Evolutionary conservation across 2,113 vertebrate species (phyloP).

Genomic region (Zingel zingel): DNA sequence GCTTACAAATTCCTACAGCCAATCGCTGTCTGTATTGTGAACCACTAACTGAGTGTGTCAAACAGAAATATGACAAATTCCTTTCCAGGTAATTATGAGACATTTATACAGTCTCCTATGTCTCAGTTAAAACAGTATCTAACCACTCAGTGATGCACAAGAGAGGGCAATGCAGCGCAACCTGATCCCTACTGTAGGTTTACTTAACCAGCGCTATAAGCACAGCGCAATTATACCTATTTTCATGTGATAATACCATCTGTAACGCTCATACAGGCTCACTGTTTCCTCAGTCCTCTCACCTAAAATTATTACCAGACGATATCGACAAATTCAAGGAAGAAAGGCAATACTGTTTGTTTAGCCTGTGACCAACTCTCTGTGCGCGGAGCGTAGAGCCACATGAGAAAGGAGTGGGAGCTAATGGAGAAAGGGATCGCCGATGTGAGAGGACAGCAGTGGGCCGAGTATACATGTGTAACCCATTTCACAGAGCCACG

Average conservation of each 20-base stretch:
- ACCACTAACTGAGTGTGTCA: conserved; percentile 15
- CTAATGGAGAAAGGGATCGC: conserved; percentile 48
- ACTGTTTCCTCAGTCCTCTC: conserved; percentile 57
- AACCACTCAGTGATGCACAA: conserved; percentile 49
- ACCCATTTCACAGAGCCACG: conserved; percentile 73
- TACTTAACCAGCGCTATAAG: conserved; percentile 66
- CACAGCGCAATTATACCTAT: conserved; percentile 68
- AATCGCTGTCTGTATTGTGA: neutral
- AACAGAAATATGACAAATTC: conserved; percentile 50
- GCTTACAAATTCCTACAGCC: neutral
- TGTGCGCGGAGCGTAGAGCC: conserved; percentile 25
- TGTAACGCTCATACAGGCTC: conserved; percentile 56
- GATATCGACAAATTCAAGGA: conserved; percentile 54
- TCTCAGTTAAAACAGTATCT: conserved; percentile 55
- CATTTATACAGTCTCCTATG: conserved; percentile 55
- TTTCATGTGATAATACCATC: conserved; percentile 74
- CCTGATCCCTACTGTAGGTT: conserved; percentile 64
- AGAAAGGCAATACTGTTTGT: conserved; percentile 75
- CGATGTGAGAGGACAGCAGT: conserved; percentile 49
- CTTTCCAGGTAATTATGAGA: conserved; percentile 40
- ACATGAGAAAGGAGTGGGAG: conserved; percentile 64
- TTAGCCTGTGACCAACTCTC: conserved; percentile 60
- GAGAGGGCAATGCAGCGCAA: conserved; percentile 48
- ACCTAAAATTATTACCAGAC: conserved; percentile 74
- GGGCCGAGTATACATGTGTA: conserved; percentile 70